A percentile compares a stretch with the other conserved stretches of the same genome.
Conservation (phyloP, 2,113 vertebrate genomes). For the Phrynosoma platyrhinos region DNA sequence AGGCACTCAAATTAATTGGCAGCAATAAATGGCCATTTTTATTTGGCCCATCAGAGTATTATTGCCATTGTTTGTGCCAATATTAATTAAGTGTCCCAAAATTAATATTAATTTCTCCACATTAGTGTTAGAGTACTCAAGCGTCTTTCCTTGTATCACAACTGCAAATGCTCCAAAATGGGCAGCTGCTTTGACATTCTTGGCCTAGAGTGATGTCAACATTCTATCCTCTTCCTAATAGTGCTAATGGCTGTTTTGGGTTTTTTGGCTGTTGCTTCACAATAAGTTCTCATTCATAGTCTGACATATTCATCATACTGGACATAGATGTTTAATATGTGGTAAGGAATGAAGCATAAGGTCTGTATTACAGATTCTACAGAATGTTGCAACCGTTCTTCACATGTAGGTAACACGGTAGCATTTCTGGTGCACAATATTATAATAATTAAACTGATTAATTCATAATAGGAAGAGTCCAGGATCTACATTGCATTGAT, state of each 20-base stretch:
- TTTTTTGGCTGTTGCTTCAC: constrained; percentile 16
- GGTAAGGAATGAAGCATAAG: constrained; percentile 20
- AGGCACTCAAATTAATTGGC: constrained; percentile 34
- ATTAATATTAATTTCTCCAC: constrained; percentile 37
- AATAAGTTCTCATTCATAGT: background rate
- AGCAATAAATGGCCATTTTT: background rate
- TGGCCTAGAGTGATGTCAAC: background rate
- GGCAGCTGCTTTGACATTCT: constrained; percentile 36
- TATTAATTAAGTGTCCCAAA: constrained; percentile 33
- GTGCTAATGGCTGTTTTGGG: constrained; percentile 1
- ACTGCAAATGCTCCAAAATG: background rate
- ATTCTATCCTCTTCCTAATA: constrained; percentile 27
- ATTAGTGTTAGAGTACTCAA: constrained; percentile 34
- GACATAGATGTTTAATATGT: background rate
- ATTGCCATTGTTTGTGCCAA: constrained; percentile 29
- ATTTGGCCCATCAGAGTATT: constrained; percentile 5
- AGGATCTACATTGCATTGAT: background rate
- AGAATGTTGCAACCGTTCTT: constrained; percentile 8
- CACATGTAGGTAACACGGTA: background rate
- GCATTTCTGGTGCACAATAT: rapidly evolving
- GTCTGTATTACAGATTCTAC: background rate
- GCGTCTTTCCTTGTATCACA: constrained; percentile 18
- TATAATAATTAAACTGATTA: rapidly evolving
- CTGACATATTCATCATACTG: background rate
- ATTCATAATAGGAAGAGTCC: background rate